phyloP scores from a whole-genome alignment of 2,888 invertebrate species.

The Chrysodeixis includens region DNA sequence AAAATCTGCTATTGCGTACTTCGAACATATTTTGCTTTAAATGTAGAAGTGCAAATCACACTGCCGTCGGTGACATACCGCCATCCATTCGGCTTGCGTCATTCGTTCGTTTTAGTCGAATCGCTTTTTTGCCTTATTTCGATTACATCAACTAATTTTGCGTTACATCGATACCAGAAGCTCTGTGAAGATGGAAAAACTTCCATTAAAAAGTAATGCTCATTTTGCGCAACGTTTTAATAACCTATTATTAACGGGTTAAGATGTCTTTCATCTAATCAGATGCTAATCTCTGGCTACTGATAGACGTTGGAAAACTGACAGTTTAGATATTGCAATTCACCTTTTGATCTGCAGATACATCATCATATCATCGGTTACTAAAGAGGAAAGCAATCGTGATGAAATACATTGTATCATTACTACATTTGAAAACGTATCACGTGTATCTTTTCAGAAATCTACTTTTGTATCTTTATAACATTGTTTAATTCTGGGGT shows the following conservation, averaged over 20 bases:
- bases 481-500: constrained; percentile 43
- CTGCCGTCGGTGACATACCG: constrained; percentile 61
- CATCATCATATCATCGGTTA: not conserved
- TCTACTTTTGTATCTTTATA: constrained; percentile 31
- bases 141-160: constrained; percentile 80
- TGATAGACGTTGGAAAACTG: constrained; percentile 29
- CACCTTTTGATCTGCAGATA: constrained; percentile 23
- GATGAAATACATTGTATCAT: constrained; percentile 35
- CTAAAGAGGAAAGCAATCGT: not conserved
- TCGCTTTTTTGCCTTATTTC: constrained; percentile 74
- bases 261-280: constrained; percentile 53
- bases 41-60: constrained; percentile 25
- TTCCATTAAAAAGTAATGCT: constrained; percentile 78
- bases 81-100: constrained; percentile 69
- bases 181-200: constrained; percentile 70
- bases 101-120: constrained; percentile 69
- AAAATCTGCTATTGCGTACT: constrained; percentile 33
- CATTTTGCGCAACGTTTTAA: constrained; percentile 72
- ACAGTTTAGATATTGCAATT: constrained; percentile 34
- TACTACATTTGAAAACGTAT: constrained; percentile 28
- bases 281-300: constrained; percentile 49
- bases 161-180: constrained; percentile 75
- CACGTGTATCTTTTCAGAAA: constrained; percentile 36
- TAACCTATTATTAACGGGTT: constrained; percentile 63
- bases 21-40: constrained; percentile 31